Base-by-base conservation (phyloP, 2,888 invertebrate species). In the Brachypterus glaber region DNA sequence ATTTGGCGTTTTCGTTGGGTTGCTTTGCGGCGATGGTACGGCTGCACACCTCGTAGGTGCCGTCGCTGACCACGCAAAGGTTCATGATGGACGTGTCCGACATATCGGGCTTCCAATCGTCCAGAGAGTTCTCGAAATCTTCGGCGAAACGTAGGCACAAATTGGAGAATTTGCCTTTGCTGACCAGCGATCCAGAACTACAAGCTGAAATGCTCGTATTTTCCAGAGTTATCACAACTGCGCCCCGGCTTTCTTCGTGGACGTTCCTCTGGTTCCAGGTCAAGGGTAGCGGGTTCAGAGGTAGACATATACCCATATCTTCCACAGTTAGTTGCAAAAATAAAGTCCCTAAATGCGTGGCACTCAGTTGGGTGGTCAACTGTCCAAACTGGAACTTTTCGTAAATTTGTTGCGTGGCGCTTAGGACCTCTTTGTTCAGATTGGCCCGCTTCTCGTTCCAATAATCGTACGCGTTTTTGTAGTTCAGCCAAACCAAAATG, bases 391-490 rank as follows among this genome's bases (percentile, higher is more conserved):
- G 82, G 31, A 85, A 78, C 55, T 82, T 82, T 56, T 86, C 85
- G 46, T 79, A 77, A 5, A 73, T 67, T 70, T 58, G 44, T 52
- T 82, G 81, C 1, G 82, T 82, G 5, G 83, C 80, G 2, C 79
- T 75, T 1, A 84, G 68, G 25, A 90, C 86, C 60, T 95, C 93
- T 54, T 85, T 88, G 59, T 89, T 93, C 27, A 95, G 70, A 53
- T 84, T 89, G 3, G 89, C 82, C 3, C 96, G 70, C 66, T 97
- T 96, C 63, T 95, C 95, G 51, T 89, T 91, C 97, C 97, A 98
- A 66, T 96, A 97, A 62, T 98, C 96, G 60, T 97, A 97, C 0
- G 97, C 96, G 66, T 96, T 97, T 69, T 96, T 96, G 62, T 98
- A 98, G 70, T 98, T 97, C 46, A 98, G 72, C 97, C 98, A 99